phyloP scores from a whole-genome alignment of 2,888 invertebrate genomes.

The Chalcis sispes region DNA sequence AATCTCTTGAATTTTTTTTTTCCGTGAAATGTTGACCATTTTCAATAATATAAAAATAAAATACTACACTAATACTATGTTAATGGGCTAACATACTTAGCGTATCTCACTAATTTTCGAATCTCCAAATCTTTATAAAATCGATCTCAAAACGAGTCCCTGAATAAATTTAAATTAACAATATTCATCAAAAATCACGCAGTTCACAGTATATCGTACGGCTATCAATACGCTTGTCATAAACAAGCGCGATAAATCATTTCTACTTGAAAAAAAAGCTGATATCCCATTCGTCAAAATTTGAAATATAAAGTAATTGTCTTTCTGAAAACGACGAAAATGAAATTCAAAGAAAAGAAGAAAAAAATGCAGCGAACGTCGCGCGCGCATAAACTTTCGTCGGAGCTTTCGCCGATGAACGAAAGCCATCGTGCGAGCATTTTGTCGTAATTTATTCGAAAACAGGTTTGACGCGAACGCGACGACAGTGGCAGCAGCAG shows the following conservation, averaged over 20 bases:
- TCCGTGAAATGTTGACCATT: too few relatives aligned
- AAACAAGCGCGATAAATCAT: slow-evolving; percentile 9
- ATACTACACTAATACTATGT: too few relatives aligned
- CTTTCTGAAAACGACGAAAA: background rate
- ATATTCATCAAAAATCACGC: too few relatives aligned
- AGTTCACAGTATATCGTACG: too few relatives aligned
- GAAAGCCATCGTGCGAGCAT: background rate
- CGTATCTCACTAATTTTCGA: too few relatives aligned
- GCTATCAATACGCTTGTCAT: too few relatives aligned
- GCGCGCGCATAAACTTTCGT: background rate
- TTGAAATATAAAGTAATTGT: background rate
- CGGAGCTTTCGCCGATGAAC: background rate
- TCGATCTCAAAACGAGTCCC: too few relatives aligned
- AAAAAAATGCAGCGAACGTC: background rate
- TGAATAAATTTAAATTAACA: too few relatives aligned
- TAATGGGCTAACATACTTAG: too few relatives aligned
- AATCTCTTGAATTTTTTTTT: too few relatives aligned
- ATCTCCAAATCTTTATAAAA: too few relatives aligned
- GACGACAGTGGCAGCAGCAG: background rate
- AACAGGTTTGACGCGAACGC: slow-evolving; percentile 37
- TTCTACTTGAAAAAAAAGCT: background rate
- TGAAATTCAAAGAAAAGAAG: background rate
- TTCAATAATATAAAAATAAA: too few relatives aligned
- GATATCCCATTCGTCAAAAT: background rate
- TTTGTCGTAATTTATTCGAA: slow-evolving; percentile 42